A percentile compares a stretch with the other conserved stretches of the same genome.
These are phyloP conservation scores for Anarsia innoxiella DNA, from an alignment of 2,888 invertebrate species.

Conservation along the genomic window DNA sequence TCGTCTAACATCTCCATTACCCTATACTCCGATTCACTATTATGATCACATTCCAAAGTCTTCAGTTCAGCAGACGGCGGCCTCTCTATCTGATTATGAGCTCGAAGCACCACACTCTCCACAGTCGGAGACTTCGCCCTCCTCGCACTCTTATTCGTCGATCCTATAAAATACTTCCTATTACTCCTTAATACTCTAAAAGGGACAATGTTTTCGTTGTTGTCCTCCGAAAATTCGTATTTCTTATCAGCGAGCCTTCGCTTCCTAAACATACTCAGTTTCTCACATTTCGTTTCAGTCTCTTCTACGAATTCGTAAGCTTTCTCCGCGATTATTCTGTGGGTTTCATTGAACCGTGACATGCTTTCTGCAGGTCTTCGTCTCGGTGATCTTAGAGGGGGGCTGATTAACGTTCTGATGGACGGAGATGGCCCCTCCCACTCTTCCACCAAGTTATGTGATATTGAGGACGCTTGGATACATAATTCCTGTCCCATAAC, in stretches of 20 bases:
- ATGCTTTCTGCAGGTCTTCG: constrained; percentile 67
- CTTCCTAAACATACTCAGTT: constrained; percentile 89
- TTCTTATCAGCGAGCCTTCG: constrained; percentile 92
- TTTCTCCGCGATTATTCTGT: constrained; percentile 78
- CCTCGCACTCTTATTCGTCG: constrained; percentile 41
- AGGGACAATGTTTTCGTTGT: constrained; percentile 79
- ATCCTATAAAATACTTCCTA: constrained; percentile 66
- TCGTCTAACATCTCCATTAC: constrained; percentile 70
- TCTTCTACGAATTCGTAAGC: constrained; percentile 92
- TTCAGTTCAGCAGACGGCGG: constrained; percentile 52
- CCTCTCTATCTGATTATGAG: constrained; percentile 64
- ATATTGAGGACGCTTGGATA: constrained; percentile 63
- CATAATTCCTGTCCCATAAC: constrained; percentile 67
- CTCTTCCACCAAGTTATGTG: constrained; percentile 66
- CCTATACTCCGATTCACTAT: constrained; percentile 66
- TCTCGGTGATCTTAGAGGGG: constrained; percentile 61
- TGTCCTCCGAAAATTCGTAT: constrained; percentile 91
- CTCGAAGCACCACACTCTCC: constrained; percentile 58
- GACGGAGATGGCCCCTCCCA: constrained; percentile 70
- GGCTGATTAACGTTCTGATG: constrained; percentile 64
- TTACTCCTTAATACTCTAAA: constrained; percentile 77
- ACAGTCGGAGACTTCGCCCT: constrained; percentile 62
- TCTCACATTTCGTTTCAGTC: constrained; percentile 86
- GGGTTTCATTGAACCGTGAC: constrained; percentile 69
- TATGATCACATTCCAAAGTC: constrained; percentile 50